Evolutionary conservation across 2,888 invertebrate genomes (phyloP).

Genomic region (Geophilus truncorum): DNA sequence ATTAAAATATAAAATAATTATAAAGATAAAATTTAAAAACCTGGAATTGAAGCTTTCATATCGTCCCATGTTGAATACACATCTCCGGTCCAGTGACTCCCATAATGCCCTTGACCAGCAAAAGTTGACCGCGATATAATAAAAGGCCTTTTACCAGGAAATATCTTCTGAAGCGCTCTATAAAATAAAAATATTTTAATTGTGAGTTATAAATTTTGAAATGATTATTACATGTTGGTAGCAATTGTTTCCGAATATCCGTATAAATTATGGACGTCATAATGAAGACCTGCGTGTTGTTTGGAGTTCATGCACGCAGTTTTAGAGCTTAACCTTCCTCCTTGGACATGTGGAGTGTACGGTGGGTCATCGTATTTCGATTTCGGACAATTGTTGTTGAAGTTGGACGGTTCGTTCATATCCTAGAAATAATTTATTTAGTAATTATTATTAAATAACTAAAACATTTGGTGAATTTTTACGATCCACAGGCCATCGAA

Average conservation of each 20-base stretch:
- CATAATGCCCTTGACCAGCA: slow-evolving; percentile 65
- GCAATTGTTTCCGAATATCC: slow-evolving; percentile 67
- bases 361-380: slow-evolving; percentile 42
- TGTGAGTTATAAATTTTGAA: too few species aligned
- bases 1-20: too few species aligned
- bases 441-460: too few species aligned
- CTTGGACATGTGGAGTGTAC: slow-evolving; percentile 57
- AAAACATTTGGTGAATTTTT: too few species aligned
- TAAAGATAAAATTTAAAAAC: too few species aligned
- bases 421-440: too few species aligned
- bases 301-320: slow-evolving; percentile 75
- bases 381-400: slow-evolving; percentile 43
- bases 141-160: slow-evolving; percentile 65
- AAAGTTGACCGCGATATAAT: slow-evolving; percentile 74
- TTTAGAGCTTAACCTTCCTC: slow-evolving; percentile 58
- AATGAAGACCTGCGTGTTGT: slow-evolving; percentile 61
- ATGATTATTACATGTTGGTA: too few species aligned
- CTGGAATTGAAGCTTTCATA: slow-evolving; percentile 65
- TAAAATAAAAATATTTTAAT: too few species aligned
- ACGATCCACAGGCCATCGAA: slow-evolving; percentile 29
- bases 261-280: slow-evolving; percentile 72
- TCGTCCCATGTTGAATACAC: slow-evolving; percentile 71
- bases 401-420: slow-evolving; percentile 47
- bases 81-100: slow-evolving; percentile 83
- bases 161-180: slow-evolving; percentile 54